These are phyloP conservation scores for Dinocampus coccinellae DNA, from an alignment of 2,888 invertebrate genomes.

Conservation along the genomic window DNA sequence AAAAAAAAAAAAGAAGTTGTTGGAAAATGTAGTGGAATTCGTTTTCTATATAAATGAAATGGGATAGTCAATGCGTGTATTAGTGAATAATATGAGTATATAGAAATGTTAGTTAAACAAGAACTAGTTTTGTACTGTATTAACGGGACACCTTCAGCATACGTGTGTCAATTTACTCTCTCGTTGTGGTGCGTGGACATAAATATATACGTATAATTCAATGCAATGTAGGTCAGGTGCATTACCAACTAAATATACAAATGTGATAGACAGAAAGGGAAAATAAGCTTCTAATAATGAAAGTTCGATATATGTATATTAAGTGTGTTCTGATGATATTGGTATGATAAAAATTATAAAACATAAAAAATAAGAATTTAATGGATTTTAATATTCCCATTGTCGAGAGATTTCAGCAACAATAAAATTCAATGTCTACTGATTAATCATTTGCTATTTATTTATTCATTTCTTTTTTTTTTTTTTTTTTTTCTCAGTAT, in stretches of 20 bases:
- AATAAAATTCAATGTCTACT: not conserved
- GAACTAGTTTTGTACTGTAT: not conserved
- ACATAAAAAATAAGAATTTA: not conserved
- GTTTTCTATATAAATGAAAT: slow-evolving; percentile 1
- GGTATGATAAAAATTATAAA: not conserved
- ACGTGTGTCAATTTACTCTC: slow-evolving; percentile 43
- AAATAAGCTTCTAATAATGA: slow-evolving; percentile 30
- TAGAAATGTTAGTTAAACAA: not conserved
- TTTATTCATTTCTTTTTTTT: not conserved
- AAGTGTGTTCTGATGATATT: not conserved
- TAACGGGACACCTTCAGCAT: not conserved
- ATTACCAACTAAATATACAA: slow-evolving; percentile 21
- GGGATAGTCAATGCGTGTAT: not conserved
- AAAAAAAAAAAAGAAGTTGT: slow-evolving; percentile 47
- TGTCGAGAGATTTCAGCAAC: not conserved
- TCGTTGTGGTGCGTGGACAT: slow-evolving; percentile 23
- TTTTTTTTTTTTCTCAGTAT: not conserved
- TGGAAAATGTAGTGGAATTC: slow-evolving; percentile 56
- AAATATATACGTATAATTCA: slow-evolving; percentile 27
- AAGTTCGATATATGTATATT: slow-evolving; percentile 26
- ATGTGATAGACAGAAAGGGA: slow-evolving; percentile 12
- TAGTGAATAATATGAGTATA: not conserved
- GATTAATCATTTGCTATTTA: not conserved
- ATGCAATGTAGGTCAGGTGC: slow-evolving; percentile 60
- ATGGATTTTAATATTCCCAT: not conserved